Base-by-base conservation (phyloP, 2,113 vertebrate species). In the Sebastes fasciatus region DNA sequence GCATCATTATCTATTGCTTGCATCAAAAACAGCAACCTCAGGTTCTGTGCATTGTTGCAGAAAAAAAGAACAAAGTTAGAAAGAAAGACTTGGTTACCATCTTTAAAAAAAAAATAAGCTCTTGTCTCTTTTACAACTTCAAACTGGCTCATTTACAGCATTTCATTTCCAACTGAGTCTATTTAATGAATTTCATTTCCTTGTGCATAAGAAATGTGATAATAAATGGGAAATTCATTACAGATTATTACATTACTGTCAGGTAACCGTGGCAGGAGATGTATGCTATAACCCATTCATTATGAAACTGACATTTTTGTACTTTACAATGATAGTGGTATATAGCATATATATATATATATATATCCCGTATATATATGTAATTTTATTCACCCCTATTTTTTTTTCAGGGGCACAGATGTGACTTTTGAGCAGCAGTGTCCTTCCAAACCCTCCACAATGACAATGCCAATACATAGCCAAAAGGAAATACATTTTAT, bases 121-220 rank as follows among this genome's bases (percentile, higher is more conserved):
- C 68, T 48, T 57, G 79, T 86, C 81, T 79, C 77, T 73, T 86
- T 79, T 45, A 64, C 65, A 87, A 82, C 74, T 86, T 86, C 74
- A 80, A 80, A 77, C 75, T 55, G 54, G 67, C 83, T 90, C 86
- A 89, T 88, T 86, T 74, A 65, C 75, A 71, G 73, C 76, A 79
- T 81, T 90, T 92, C 80, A 86, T 89, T 90, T 91, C 87, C 91
- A 91, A 86, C 84, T 81, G 82, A 76, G 73, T 88, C 80, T 89
- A 74, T 88, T 91, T 90, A 89, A 92, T 91, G 87, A 91, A 91
- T 90, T 90, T 85, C 85, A 91, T 94, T 92, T 91, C 89, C 89
- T 88, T 60, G 52, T 90, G 91, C 82, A 92, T 91, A 88, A 74
- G 81, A 91, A 92, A 93, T 91, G 87, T 90, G 86, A 90, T 92